These are phyloP conservation scores for Lasioglossum albipes DNA, from an alignment of 1,140 invertebrate genomes.

Conservation along the genomic window DNA sequence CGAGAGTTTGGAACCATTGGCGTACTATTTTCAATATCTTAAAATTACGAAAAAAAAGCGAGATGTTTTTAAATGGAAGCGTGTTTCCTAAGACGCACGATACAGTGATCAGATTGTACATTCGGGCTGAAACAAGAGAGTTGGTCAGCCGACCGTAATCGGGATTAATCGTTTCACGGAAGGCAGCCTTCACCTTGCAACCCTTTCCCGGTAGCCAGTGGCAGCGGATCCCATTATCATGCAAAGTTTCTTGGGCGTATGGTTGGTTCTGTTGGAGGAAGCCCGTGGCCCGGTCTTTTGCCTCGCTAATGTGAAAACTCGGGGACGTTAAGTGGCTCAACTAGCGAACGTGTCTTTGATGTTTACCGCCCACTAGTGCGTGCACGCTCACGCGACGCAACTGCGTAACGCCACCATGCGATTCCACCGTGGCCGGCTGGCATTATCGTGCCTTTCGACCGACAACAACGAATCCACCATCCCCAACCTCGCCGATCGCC, in stretches of 20 bases:
- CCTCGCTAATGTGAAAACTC: conserved; percentile 77
- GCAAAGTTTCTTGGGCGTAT: conserved; percentile 27
- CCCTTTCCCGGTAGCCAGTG: not conserved
- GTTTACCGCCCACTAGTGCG: conserved; percentile 64
- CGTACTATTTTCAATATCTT: too few species aligned
- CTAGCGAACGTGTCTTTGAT: conserved; percentile 74
- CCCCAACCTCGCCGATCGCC: conserved; percentile 19
- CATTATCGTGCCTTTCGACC: conserved; percentile 38
- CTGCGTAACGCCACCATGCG: conserved; percentile 59
- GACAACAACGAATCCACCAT: conserved; percentile 51
- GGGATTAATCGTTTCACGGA: not conserved
- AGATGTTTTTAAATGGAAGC: too few species aligned
- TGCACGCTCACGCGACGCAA: conserved; percentile 63
- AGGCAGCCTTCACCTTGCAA: conserved; percentile 26
- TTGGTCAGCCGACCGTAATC: too few species aligned
- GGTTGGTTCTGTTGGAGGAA: not conserved
- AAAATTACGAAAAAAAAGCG: too few species aligned
- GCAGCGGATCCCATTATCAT: conserved; percentile 17
- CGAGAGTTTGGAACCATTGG: too few species aligned
- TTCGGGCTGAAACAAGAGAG: too few species aligned
- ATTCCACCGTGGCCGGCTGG: conserved; percentile 48
- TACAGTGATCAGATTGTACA: too few species aligned
- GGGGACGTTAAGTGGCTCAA: conserved; percentile 76
- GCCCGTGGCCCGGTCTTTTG: conserved; percentile 62
- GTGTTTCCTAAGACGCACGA: too few species aligned